Conservation (phyloP, 2,113 vertebrate genomes). For the Anser brachyrhynchus region DNA sequence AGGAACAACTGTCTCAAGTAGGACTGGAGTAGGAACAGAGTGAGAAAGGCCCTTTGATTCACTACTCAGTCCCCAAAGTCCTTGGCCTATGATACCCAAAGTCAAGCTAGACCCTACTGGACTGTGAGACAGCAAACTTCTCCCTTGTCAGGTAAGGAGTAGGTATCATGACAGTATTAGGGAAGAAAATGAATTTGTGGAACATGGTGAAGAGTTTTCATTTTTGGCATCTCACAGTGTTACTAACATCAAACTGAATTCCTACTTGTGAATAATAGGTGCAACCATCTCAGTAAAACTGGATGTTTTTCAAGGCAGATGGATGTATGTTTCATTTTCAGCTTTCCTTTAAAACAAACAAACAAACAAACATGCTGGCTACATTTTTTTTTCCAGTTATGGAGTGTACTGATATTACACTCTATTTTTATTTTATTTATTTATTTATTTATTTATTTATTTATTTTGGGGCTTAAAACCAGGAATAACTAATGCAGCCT, state of each 20-base stretch:
- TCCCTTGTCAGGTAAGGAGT: not conserved
- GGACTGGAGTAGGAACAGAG: not conserved
- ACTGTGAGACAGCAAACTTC: not conserved
- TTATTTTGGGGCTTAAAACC: not conserved
- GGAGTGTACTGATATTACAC: not conserved
- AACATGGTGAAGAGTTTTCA: not conserved
- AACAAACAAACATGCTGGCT: accelerated
- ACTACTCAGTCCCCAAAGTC: not conserved
- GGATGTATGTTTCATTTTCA: not conserved
- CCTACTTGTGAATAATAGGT: not conserved
- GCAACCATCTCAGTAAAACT: not conserved
- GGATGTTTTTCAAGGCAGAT: not conserved
- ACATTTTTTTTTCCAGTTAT: not conserved
- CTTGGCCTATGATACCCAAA: not conserved
- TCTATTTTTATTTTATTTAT: not conserved
- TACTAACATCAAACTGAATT: not conserved
- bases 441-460: not conserved
- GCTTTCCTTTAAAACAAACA: not conserved
- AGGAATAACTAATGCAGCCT: not conserved
- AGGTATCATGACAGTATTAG: accelerated
- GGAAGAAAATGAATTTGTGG: not conserved
- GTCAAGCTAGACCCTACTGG: not conserved
- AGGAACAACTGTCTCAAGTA: not conserved
- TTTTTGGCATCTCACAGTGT: not conserved
- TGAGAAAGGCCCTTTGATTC: not conserved